Base-by-base conservation (phyloP, 2,113 vertebrate species). In the Suricata suricatta region DNA sequence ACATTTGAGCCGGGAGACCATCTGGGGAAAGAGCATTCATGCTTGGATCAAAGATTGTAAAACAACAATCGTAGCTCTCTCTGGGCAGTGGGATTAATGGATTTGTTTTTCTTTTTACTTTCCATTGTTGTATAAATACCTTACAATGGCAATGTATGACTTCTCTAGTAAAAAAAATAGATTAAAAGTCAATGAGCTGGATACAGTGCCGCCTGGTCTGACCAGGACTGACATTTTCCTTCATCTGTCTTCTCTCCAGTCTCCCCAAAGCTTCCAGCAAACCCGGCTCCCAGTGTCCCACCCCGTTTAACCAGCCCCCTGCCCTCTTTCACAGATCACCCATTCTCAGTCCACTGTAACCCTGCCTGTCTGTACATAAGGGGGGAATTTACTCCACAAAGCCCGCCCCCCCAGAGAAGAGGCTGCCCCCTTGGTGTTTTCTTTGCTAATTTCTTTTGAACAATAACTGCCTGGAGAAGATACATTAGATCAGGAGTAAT, bases 151-250 rank as follows among this genome's bases (percentile, higher is more conserved):
- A 35, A 60, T 44, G 31, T 19, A 76, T 96, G 96, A 77, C 85
- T 88, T 96, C 87, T 91, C 60, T 91, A 88, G 91, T 95, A 31
- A 66, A 35, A 35, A 79, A 90, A 82, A 86, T 29, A 85, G 96
- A 54, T 94, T 85, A 81, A 88, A 88, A 94, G 68, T 88, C 29
- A 5, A 52, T 41, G n/a, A 90, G 54, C 87, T 89, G 68, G 64
- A 35, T 35, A 54, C 14, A 21, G 7, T 35, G 17, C 25, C 15
- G 1, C 5, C 3, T 63, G 4, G 50, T 74, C 60, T 85, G 76
- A 72, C 35, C 11, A 15, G 16, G 19, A 50, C 17, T 25, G 60
- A 47, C 54, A 35, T 47, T n/a, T 77, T 81, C 31, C 71, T 79
- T 64, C 31, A 41, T 76, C 25, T 4, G 7, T 44, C 29, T n/a